These are phyloP conservation scores for Bradynema listronoti DNA, from an alignment of 1,140 invertebrate species.

Conservation along the genomic window DNA sequence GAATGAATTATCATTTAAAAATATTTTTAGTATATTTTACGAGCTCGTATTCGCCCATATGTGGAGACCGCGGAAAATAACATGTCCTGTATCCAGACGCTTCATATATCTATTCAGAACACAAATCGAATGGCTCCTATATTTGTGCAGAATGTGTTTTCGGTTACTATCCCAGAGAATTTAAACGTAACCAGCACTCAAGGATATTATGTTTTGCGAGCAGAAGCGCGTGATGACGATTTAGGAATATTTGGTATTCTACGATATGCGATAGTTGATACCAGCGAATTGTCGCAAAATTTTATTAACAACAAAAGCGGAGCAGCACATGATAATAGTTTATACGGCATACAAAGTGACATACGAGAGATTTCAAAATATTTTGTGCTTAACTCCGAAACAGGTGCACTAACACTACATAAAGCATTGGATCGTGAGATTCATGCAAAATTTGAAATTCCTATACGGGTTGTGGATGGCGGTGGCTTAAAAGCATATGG, in stretches of 20 bases:
- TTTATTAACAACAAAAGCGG: no score
- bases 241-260: slow-evolving; percentile 25
- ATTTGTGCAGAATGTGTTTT: slow-evolving; percentile 11
- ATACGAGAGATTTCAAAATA: no score
- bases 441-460: slow-evolving; percentile 69
- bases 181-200: slow-evolving; percentile 6
- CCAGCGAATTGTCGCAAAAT: slow-evolving; percentile 6
- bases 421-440: slow-evolving; percentile 74
- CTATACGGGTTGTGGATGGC: slow-evolving; percentile 81
- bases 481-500: slow-evolving; percentile 60
- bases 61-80: neutral
- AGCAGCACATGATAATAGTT: no score
- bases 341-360: no score
- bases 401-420: slow-evolving; percentile 20
- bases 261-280: no score
- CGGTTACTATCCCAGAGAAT: slow-evolving; percentile 27
- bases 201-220: slow-evolving; percentile 22
- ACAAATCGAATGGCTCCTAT: slow-evolving; percentile 26
- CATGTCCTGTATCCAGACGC: slow-evolving; percentile 6
- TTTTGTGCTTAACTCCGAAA: slow-evolving; percentile 30
- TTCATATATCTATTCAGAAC: slow-evolving; percentile 20
- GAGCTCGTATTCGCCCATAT: slow-evolving; percentile 5
- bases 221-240: slow-evolving; percentile 32
- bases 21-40: slow-evolving; percentile 9
- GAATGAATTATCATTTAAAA: no score